phyloP scores from a whole-genome alignment of 1,140 invertebrate species.

The Laupala kohalensis region DNA sequence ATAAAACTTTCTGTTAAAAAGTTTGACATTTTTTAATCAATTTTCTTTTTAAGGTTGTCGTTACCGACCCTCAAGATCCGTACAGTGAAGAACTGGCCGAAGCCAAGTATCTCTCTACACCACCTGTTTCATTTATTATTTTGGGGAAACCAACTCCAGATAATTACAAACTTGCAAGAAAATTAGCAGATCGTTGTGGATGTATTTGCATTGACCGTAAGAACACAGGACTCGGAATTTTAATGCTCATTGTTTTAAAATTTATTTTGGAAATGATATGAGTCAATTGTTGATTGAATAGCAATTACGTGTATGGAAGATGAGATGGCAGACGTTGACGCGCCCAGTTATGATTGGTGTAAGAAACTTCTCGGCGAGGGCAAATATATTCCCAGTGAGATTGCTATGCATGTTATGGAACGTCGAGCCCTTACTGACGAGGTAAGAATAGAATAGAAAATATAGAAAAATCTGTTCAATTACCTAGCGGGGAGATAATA shows the following conservation, averaged over 20 bases:
- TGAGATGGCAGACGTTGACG: neutral
- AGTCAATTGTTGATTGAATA: neutral
- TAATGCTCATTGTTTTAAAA: too few relatives aligned
- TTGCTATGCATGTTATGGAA: neutral
- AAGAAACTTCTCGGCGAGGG: neutral
- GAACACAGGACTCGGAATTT: too few relatives aligned
- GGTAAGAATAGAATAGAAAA: too few relatives aligned
- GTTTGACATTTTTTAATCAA: too few relatives aligned
- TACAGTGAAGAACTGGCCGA: slow-evolving; percentile 31
- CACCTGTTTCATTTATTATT: slow-evolving; percentile 38
- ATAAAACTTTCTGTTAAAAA: too few relatives aligned
- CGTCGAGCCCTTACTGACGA: neutral
- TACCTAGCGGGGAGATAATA: too few relatives aligned
- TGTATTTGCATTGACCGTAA: slow-evolving; percentile 38
- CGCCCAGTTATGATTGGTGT: neutral
- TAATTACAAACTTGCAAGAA: slow-evolving; percentile 31
- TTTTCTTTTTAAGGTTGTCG: too few relatives aligned
- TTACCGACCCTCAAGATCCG: too few relatives aligned
- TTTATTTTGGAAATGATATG: neutral
- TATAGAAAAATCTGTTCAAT: too few relatives aligned
- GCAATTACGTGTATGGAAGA: neutral
- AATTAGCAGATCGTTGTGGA: slow-evolving; percentile 35
- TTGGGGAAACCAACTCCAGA: slow-evolving; percentile 37
- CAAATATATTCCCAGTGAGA: neutral
- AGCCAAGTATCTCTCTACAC: slow-evolving; percentile 30